Evolutionary conservation across 2,797 vertebrate species (phyloP), one percentile per base, ranked within the genome.

Genomic region (Schizopygopsis pylzovi): DNA sequence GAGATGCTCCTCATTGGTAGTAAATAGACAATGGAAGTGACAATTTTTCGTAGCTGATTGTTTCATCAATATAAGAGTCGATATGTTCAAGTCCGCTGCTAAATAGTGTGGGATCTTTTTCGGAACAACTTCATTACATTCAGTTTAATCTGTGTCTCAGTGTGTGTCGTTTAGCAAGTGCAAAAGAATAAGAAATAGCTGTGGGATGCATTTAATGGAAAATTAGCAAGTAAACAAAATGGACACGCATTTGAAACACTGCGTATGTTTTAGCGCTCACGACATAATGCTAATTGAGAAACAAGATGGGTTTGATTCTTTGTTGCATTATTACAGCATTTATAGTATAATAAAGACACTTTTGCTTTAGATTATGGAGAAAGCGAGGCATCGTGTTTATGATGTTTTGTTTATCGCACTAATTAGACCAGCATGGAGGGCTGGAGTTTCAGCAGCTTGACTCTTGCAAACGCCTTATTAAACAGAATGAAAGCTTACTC

Each of bases 61-160:
- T 86, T 87, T 87, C 89, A 86, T 89, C 87, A 85, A 89, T 90
- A 89, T 86, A 73, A 72, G 61, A 89, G 86, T 89, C 89, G 70
- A 83, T 81, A 84, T 88, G 81, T 85, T 83, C 72, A 73, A 89
- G 80, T 63, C 37, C 47, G 49, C 63, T 20, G 80, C 65, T 67
- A 86, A 89, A 87, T 52, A 49, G 77, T 45, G 41, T 54, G 20
- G 52, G 56, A 79, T 56, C 25, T 80, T 83, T 47, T 39, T 70
- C 22, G 20, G 70, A 80, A 82, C 73, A 56, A 33, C 63, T 43
- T 61, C 63, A 77, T 81, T 88, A 72, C 68, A 81, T 79, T 80
- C 25, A 4, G 25, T 54, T 45, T 56, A 63, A 71, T 85, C 33
- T 43, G 11, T 18, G 47, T 39, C 54, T 67, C 1, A 28, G 20